phyloP scores from a whole-genome alignment of 2,888 invertebrate genomes.

The Ophion obscuratus region DNA sequence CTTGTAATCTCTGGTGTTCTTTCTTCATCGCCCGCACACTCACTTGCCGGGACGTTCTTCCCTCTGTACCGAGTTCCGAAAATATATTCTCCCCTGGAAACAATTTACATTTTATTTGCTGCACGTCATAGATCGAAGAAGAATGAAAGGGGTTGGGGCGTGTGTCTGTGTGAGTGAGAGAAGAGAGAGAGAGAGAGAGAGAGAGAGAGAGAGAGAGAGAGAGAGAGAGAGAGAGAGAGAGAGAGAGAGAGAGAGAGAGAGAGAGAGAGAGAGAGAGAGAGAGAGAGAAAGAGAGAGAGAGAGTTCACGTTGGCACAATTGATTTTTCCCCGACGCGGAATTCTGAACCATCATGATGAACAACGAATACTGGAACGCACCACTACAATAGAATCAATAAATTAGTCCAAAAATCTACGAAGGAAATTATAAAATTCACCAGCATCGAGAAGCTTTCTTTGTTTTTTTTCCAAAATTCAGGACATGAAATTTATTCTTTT shows the following conservation, averaged over 20 bases:
- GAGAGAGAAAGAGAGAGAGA: slow-evolving; percentile 32
- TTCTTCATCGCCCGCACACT: slow-evolving; percentile 26
- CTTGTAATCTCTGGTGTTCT: slow-evolving; percentile 58
- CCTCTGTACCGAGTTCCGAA: slow-evolving; percentile 38
- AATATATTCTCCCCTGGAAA: slow-evolving; percentile 75
- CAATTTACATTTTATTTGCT: slow-evolving; percentile 78
- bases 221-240: slow-evolving; percentile 42
- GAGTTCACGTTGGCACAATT: slow-evolving; percentile 56
- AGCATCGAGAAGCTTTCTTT: not conserved
- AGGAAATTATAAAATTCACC: not conserved
- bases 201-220: slow-evolving; percentile 39
- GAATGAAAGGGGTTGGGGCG: not conserved
- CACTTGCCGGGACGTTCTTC: slow-evolving; percentile 3
- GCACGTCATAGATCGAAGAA: slow-evolving; percentile 51
- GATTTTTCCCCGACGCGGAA: slow-evolving; percentile 40
- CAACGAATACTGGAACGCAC: not conserved
- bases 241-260: slow-evolving; percentile 40
- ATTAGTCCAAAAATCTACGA: not conserved
- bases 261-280: slow-evolving; percentile 34
- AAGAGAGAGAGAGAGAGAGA: slow-evolving; percentile 42
- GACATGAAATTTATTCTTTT: not conserved
- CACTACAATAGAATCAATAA: not conserved
- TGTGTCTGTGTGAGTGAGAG: not conserved
- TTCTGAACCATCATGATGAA: not conserved
- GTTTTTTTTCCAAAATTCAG: not conserved